Base-by-base conservation (phyloP, 1,140 invertebrate species). In the Neelides sp. region DNA sequence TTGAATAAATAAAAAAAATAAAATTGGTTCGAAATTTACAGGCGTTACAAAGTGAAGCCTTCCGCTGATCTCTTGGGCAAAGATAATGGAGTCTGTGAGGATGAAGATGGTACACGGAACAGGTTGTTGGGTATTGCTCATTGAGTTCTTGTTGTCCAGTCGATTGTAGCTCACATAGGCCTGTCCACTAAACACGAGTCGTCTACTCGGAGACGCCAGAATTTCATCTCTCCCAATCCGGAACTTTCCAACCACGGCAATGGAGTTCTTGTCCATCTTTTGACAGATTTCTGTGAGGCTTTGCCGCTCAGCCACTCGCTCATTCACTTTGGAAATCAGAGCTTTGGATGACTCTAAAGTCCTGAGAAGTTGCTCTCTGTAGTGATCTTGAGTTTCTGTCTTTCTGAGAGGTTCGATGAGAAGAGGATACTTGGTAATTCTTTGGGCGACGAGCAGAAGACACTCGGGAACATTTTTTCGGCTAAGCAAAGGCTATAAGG, bases 201-300 rank as follows among this genome's bases (percentile, higher is more conserved):
- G 82, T 43, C 91, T 74, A 64, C 82, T 82, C 30, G 55, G 54
- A 39, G 79, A 79, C 45, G 80, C 77, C 36, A 92, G 70, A 54
- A 97, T 78, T 68, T 95, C 88, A n/a, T 86, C 88, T 67, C 93
- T 93, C 66, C 90, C 93, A 64, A 95, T 94, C 64, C 93, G 92
- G 52, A 76, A 74, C 26, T 79, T 81, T 46, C 82, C 78, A 65
- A 85, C 86, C 15, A 78, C 75, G 1, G 86, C 82, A 61, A 82
- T 86, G 0, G 90, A 92, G 68, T 94, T 92, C 2, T 85, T 80
- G 68, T 97, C 92, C 39, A 95, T 83, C 54, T 81, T 80, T 63
- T 88, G 82, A 67, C 91, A 94, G 55, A 95, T 92, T 67, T 95
- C 90, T 52, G 92, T 64, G 63, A 93, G 85, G 20, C 87, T 69